These are phyloP conservation scores for Ophion costatus DNA, from an alignment of 2,888 invertebrate species.

Conservation along the genomic window DNA sequence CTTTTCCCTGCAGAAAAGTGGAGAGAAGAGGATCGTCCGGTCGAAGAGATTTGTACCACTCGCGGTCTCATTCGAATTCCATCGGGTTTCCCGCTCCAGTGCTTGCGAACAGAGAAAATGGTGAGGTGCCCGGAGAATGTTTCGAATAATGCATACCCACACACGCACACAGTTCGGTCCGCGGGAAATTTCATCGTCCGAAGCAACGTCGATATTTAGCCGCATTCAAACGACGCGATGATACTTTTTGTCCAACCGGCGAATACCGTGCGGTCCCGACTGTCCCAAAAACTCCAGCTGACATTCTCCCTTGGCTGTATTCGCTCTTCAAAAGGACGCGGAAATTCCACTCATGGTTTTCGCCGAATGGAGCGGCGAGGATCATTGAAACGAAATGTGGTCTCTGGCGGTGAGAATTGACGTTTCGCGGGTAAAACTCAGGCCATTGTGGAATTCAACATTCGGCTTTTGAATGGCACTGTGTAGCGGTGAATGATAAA, in stretches of 20 bases:
- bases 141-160: conserved; percentile 41
- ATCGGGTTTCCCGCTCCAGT: conserved; percentile 52
- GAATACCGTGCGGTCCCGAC: background rate
- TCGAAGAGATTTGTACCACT: conserved; percentile 68
- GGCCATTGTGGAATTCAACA: background rate
- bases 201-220: background rate
- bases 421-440: background rate
- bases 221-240: conserved; percentile 15
- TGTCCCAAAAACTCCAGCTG: background rate
- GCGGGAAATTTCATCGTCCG: conserved; percentile 6
- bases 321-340: background rate
- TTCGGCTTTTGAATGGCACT: background rate
- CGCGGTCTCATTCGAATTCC: conserved; percentile 62
- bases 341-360: background rate
- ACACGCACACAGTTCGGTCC: background rate
- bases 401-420: background rate
- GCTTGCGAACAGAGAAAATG: conserved; percentile 42
- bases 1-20: conserved; percentile 49
- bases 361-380: background rate
- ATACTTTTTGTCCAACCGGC: conserved; percentile 10
- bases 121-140: conserved; percentile 23
- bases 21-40: conserved; percentile 70
- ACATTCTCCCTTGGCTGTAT: background rate
- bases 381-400: background rate
- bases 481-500: background rate